Evolutionary conservation across 2,888 invertebrate genomes (phyloP), one percentile per base, ranked within the genome.

Genomic region (Drosophila stalkeri): DNA sequence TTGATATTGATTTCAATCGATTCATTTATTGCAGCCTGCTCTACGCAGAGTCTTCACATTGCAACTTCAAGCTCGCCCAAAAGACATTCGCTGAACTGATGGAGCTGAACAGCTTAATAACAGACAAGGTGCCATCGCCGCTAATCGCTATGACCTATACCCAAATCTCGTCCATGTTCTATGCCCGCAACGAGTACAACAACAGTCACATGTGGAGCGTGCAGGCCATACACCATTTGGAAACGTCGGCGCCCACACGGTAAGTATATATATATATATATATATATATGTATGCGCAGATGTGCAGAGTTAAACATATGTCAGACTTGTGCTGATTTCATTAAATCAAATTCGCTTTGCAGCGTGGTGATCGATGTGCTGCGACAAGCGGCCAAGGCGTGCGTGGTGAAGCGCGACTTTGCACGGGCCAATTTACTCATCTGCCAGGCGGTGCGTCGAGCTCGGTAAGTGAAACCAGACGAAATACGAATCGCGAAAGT

Each of bases 371-470:
- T 98, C 62, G 97, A 98, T 92, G 97, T 97, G 62, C 93, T 98
- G 44, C 95, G 98, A 55, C 97, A 97, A 91, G 96, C 97, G 84
- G 96, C 97, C 72, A 98, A 97, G 92, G 96, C 97, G 20, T 98
- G 98, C 94, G 97, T 98, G 49, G 96, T 98, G 52, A 98, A 98
- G 94, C 94, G 98, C 46, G 96, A 96, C 86, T 98, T 98, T 93
- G 94, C 94, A 43, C 95, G 96, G 89, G 98, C 98, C 33, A 97
- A 97, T 82, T 94, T 97, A 78, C 94, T 98, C 59, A 97, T 98
- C 80, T 95, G 96, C 74, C 96, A 97, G 93, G 98, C 97, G 0
- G 96, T 97, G 47, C 95, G 95, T 16, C 80, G 92, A 64, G 92
- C 93, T 55, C 89, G 91, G 93, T 93, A 85, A 85, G 84, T 78